phyloP scores from a whole-genome alignment of 2,113 vertebrate genomes.

The Cynoglossus semilaevis region DNA sequence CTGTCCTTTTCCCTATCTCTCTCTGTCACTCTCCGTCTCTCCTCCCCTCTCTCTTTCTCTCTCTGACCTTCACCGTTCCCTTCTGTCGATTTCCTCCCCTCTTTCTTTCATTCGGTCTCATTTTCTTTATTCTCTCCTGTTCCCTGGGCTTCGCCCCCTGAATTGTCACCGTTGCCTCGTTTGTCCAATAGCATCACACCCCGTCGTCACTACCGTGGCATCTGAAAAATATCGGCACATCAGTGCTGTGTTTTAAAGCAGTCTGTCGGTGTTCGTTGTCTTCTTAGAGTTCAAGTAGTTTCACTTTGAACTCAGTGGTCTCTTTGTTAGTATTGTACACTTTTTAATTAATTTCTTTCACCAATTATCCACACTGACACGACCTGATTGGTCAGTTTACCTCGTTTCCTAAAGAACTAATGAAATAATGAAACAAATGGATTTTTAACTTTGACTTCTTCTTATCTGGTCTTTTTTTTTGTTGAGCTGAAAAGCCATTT shows the following conservation, averaged over 20 bases:
- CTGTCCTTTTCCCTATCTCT: conserved; percentile 1
- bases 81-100: background rate
- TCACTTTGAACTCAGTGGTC: background rate
- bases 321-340: background rate
- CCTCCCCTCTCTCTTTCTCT: background rate
- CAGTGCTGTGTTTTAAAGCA: background rate
- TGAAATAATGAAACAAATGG: too few relatives aligned
- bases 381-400: too few relatives aligned
- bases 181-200: conserved; percentile 21
- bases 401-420: too few relatives aligned
- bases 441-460: too few relatives aligned
- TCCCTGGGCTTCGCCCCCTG: conserved; percentile 16
- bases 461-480: too few relatives aligned
- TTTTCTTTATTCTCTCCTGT: conserved; percentile 29
- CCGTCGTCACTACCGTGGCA: conserved; percentile 23
- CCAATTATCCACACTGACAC: too few relatives aligned
- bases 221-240: conserved; percentile 35
- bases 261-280: background rate
- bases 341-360: too few relatives aligned
- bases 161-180: conserved; percentile 51
- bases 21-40: conserved; percentile 8
- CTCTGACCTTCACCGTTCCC: conserved; percentile 2
- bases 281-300: conserved; percentile 1
- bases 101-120: background rate
- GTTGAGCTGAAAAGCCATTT: too few relatives aligned